These are phyloP conservation scores for Pseudoatta argentina DNA, from an alignment of 1,140 invertebrate species.

Conservation along the genomic window DNA sequence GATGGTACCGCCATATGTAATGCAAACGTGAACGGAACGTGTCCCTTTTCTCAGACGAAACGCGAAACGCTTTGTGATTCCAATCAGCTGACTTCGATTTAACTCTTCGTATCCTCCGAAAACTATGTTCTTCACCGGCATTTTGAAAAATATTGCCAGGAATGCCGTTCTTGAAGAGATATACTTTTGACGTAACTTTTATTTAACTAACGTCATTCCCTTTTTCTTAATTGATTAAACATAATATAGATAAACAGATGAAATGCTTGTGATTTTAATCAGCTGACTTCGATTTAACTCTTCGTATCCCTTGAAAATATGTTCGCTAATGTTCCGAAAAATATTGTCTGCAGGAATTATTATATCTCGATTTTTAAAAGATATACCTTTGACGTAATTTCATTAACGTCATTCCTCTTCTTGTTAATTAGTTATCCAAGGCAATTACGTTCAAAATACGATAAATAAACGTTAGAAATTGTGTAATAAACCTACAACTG, in stretches of 20 bases:
- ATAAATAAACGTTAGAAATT: too few relatives aligned
- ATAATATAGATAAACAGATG: too few relatives aligned
- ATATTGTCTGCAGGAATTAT: not conserved
- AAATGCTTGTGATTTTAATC: constrained; percentile 46
- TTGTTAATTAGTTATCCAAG: not conserved
- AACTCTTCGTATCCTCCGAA: not conserved
- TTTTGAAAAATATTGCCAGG: not conserved
- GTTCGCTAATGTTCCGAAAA: not conserved
- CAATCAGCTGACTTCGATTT: constrained; percentile 64
- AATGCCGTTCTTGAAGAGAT: not conserved
- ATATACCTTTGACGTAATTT: not conserved
- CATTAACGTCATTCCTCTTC: not conserved
- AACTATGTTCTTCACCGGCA: not conserved
- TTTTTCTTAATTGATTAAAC: not conserved
- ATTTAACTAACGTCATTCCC: not conserved
- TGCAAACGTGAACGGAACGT: constrained; percentile 49
- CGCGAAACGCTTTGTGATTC: constrained; percentile 33
- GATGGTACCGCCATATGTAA: constrained; percentile 59
- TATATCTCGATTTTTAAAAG: not conserved
- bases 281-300: constrained; percentile 60
- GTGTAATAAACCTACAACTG: too few relatives aligned
- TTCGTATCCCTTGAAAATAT: not conserved
- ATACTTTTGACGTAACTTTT: not conserved
- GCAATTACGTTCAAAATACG: too few relatives aligned
- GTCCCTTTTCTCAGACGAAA: constrained; percentile 59